Evolutionary conservation across 2,888 invertebrate species (phyloP).

Genomic region (Dexiosoma caninum): DNA sequence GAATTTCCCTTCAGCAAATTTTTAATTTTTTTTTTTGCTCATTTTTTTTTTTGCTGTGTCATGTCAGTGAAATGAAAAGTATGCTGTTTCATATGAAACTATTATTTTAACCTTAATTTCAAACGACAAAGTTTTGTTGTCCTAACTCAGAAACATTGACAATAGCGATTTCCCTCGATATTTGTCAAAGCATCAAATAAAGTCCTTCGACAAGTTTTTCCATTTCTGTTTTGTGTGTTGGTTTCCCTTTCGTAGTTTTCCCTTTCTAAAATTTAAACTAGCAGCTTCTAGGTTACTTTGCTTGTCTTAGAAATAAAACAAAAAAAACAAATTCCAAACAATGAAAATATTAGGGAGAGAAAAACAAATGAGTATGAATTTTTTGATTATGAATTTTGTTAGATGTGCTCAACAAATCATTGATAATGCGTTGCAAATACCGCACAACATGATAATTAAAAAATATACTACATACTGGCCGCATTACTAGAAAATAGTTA

Average conservation of each 20-base stretch:
- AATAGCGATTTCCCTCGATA: slow-evolving; percentile 43
- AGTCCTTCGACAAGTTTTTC: slow-evolving; percentile 43
- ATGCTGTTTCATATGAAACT: slow-evolving; percentile 8
- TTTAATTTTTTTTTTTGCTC: background rate
- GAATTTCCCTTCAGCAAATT: background rate
- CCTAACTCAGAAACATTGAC: slow-evolving; percentile 39
- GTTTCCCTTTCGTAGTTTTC: background rate
- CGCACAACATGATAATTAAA: no score
- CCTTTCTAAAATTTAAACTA: slow-evolving; percentile 5
- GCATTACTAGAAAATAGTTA: no score
- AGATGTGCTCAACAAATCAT: no score
- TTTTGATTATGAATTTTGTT: no score
- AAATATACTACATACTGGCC: no score
- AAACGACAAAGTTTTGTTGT: slow-evolving; percentile 47
- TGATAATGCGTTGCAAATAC: no score
- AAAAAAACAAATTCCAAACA: background rate
- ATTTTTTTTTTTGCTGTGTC: background rate
- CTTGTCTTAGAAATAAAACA: background rate
- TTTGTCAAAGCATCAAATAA: background rate
- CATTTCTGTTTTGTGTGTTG: background rate
- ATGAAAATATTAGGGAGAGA: background rate
- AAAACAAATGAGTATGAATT: background rate
- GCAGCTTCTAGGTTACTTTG: background rate
- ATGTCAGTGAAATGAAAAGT: slow-evolving; percentile 37
- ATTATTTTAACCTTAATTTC: slow-evolving; percentile 56